Evolutionary conservation across 2,797 vertebrate species (phyloP).

Genomic region (Pelodytes ibericus): DNA sequence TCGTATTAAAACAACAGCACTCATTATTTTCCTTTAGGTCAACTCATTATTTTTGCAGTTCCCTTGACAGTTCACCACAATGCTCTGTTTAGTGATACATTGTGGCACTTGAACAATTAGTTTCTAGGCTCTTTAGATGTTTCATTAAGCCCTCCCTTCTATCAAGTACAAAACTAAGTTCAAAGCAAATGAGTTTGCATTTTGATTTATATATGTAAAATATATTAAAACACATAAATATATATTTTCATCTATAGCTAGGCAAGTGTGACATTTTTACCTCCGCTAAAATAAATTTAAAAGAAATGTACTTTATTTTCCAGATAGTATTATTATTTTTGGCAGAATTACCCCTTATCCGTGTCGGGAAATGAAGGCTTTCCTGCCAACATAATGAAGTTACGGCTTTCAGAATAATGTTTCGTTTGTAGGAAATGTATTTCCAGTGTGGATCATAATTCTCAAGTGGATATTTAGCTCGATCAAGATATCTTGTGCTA

Average conservation of each 20-base stretch:
- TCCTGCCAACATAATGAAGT: conserved; percentile 51
- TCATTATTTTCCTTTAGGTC: no score
- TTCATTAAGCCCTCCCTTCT: no score
- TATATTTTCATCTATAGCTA: not conserved
- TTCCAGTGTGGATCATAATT: conserved; percentile 44
- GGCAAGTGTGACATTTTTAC: not conserved
- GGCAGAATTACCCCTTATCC: conserved; percentile 31
- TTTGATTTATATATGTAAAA: not conserved
- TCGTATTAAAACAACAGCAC: no score
- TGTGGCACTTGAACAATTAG: no score
- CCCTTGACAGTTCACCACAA: no score
- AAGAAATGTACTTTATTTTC: conserved; percentile 28
- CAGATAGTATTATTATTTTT: conserved; percentile 51
- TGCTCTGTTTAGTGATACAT: no score
- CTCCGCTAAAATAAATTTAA: conserved; percentile 14
- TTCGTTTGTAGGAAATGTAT: conserved; percentile 43
- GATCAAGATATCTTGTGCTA: conserved; percentile 25
- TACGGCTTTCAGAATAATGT: conserved; percentile 43
- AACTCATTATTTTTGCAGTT: no score
- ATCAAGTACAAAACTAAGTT: no score
- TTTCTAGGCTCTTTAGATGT: no score
- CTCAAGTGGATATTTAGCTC: conserved; percentile 39
- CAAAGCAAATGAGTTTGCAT: no score
- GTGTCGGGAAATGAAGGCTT: conserved; percentile 51
- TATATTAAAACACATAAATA: not conserved